phyloP scores from a whole-genome alignment of 2,797 vertebrate species.

The Molothrus aeneus region DNA sequence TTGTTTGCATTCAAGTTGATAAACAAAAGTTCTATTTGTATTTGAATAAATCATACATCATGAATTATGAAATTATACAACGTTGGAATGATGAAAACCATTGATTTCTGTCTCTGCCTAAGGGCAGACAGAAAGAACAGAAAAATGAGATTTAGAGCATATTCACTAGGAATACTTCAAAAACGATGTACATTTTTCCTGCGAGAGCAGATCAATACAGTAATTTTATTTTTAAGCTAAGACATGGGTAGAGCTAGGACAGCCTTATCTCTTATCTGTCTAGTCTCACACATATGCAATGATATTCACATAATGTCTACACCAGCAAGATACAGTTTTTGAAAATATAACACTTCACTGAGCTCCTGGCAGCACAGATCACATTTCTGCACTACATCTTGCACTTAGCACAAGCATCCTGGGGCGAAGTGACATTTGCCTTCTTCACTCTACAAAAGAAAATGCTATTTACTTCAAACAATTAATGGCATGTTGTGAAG shows the following conservation, averaged over 20 bases:
- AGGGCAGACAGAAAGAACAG: constrained; percentile 53
- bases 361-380: constrained; percentile 30
- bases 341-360: not conserved
- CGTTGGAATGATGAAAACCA: constrained; percentile 1
- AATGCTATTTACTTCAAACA: constrained; percentile 17
- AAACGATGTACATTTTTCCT: constrained; percentile 21
- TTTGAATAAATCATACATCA: constrained; percentile 61
- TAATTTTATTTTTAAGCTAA: constrained; percentile 37
- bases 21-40: constrained; percentile 28
- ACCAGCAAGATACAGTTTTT: not conserved
- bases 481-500: constrained; percentile 10
- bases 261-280: constrained; percentile 15
- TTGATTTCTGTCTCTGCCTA: constrained; percentile 60
- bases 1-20: constrained; percentile 25
- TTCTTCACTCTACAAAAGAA: constrained; percentile 25
- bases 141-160: constrained; percentile 10
- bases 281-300: constrained; percentile 5
- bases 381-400: constrained; percentile 19
- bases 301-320: constrained; percentile 15
- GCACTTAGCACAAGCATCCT: constrained; percentile 41
- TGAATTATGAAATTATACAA: constrained; percentile 54
- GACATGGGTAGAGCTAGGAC: not conserved
- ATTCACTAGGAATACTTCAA: constrained; percentile 28
- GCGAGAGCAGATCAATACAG: constrained; percentile 50
- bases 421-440: constrained; percentile 54